Evolutionary conservation across 2,888 invertebrate genomes (phyloP).

Genomic region (Hydroisotoma schaefferi): DNA sequence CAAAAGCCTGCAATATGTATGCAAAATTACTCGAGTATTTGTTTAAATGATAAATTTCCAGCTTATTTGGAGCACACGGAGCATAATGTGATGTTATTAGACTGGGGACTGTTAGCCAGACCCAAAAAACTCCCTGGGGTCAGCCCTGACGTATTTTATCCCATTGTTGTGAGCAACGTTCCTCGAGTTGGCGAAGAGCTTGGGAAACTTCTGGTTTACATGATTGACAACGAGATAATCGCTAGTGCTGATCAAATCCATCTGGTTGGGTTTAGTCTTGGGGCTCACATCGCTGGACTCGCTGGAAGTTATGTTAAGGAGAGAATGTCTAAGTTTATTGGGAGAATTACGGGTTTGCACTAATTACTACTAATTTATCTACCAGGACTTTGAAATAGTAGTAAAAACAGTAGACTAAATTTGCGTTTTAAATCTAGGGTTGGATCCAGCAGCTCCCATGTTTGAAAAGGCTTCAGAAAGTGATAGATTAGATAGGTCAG

Average conservation of each 20-base stretch:
- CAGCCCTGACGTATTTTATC: constrained; percentile 39
- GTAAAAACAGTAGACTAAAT: background rate
- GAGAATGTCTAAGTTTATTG: constrained; percentile 7
- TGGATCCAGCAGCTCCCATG: constrained; percentile 51
- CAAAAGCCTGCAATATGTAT: background rate
- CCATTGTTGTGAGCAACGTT: constrained; percentile 39
- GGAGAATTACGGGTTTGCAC: constrained; percentile 26
- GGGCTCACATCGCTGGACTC: constrained; percentile 34
- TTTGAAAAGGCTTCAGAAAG: constrained; percentile 47
- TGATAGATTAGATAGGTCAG: constrained; percentile 50
- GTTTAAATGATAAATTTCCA: constrained; percentile 50
- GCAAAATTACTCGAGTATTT: background rate
- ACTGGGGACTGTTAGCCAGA: constrained; percentile 55
- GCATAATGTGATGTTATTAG: constrained; percentile 62
- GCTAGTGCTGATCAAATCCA: constrained; percentile 25
- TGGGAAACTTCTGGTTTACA: constrained; percentile 25
- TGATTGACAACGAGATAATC: constrained; percentile 24
- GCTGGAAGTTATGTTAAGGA: constrained; percentile 25
- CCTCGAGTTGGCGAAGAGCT: constrained; percentile 30
- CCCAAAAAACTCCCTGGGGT: background rate
- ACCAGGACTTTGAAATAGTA: background rate
- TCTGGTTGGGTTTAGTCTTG: constrained; percentile 31
- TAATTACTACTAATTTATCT: background rate
- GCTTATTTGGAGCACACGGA: constrained; percentile 59
- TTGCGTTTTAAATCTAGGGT: constrained; percentile 37